These are phyloP conservation scores for Cynodonichthys magdalenae DNA, from an alignment of 2,797 vertebrate genomes.

Conservation along the genomic window DNA sequence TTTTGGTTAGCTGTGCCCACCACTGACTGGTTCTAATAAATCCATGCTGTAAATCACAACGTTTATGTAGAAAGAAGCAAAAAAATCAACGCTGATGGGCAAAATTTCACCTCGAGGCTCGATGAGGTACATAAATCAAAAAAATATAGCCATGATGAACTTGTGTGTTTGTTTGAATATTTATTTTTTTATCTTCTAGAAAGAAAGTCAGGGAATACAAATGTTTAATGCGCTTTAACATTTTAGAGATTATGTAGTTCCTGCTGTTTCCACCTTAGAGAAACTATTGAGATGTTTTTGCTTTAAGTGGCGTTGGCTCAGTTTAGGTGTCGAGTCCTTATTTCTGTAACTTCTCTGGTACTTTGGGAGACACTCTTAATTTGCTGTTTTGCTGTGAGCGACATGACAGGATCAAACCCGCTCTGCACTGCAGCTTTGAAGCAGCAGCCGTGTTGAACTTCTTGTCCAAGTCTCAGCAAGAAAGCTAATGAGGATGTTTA, in stretches of 20 bases:
- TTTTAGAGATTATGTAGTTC: not conserved
- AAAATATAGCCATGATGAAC: too few species aligned
- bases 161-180: too few species aligned
- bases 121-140: too few species aligned
- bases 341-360: slow-evolving; percentile 2
- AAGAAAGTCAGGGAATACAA: too few species aligned
- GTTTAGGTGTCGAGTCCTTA: slow-evolving; percentile 1
- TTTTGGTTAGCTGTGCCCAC: too few species aligned
- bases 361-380: slow-evolving; percentile 5
- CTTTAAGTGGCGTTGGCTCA: slow-evolving; percentile 2
- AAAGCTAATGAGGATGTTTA: slow-evolving; percentile 11
- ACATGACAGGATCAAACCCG: slow-evolving; percentile 11
- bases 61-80: too few species aligned
- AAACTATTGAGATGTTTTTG: slow-evolving; percentile 1
- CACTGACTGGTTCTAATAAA: too few species aligned
- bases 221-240: too few species aligned
- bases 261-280: not conserved
- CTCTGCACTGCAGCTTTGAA: not conserved
- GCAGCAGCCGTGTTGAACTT: not conserved
- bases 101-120: too few species aligned
- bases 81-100: too few species aligned
- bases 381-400: not conserved
- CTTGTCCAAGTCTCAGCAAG: slow-evolving; percentile 10
- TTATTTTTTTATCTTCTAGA: too few species aligned
- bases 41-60: too few species aligned